Evolutionary conservation across 2,113 vertebrate genomes (phyloP).

Genomic region (Zapus hudsonius): DNA sequence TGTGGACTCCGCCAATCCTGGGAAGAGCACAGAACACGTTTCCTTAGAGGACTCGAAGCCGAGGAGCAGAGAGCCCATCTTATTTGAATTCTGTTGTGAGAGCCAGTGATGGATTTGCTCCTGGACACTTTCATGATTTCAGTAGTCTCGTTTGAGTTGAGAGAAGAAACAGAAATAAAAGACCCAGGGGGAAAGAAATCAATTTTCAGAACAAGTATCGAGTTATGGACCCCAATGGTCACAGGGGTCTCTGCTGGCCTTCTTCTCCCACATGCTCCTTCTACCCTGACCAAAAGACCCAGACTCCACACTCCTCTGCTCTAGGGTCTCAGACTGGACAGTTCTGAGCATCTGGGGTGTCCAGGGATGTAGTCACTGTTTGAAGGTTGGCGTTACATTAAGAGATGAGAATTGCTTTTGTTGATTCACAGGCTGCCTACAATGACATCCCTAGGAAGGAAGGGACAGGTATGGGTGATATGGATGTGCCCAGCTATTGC

Average conservation of each 20-base stretch:
- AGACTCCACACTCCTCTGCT: accelerated
- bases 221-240: not conserved
- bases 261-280: accelerated
- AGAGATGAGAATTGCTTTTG: too few relatives aligned
- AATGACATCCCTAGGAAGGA: not conserved
- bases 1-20: too few relatives aligned
- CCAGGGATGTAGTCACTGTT: accelerated
- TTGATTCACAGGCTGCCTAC: not conserved
- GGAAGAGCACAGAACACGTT: accelerated
- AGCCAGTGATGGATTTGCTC: not conserved
- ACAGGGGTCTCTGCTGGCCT: accelerated
- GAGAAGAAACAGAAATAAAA: not conserved
- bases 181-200: not conserved
- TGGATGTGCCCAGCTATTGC: accelerated
- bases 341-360: accelerated
- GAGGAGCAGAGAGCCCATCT: too few relatives aligned
- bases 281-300: not conserved
- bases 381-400: accelerated
- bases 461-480: accelerated
- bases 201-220: too few relatives aligned
- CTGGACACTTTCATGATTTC: not conserved
- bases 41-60: accelerated
- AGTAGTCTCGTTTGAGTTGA: not conserved
- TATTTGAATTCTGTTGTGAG: accelerated
- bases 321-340: not conserved